Evolutionary conservation across 2,113 vertebrate species (phyloP).

Genomic region (Scolopax mira): DNA sequence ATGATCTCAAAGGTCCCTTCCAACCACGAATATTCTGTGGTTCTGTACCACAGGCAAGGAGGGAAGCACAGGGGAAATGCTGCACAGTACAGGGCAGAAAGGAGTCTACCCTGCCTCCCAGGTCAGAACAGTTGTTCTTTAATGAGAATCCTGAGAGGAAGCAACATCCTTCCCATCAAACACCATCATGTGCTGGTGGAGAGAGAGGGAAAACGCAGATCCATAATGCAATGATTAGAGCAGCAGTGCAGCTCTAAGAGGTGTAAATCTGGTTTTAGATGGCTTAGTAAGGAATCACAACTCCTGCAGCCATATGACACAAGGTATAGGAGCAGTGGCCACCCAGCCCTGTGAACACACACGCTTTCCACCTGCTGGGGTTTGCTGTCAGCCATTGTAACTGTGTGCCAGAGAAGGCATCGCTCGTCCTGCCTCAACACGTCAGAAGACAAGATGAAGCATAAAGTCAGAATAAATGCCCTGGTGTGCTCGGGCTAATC

Average conservation of each 20-base stretch:
- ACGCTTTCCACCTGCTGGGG: rapidly evolving
- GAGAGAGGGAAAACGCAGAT: neutral
- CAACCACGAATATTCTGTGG: no score
- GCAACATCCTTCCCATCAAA: neutral
- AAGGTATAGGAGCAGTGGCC: neutral
- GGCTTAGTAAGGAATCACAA: neutral
- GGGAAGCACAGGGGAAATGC: neutral
- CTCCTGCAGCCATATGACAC: neutral
- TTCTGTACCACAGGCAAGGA: neutral
- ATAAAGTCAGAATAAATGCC: neutral
- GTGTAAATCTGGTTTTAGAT: neutral
- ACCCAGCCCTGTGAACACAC: neutral
- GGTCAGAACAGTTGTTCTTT: neutral
- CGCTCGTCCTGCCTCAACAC: rapidly evolving
- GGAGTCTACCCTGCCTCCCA: neutral
- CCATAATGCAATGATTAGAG: neutral
- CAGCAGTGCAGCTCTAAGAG: neutral
- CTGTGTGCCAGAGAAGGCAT: neutral
- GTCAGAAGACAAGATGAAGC: neutral
- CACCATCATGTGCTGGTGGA: neutral
- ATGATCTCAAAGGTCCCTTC: no score
- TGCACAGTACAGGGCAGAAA: neutral
- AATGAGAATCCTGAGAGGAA: neutral
- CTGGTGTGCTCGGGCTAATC: neutral
- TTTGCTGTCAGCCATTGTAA: neutral